Evolutionary conservation across 2,888 invertebrate species (phyloP).

Genomic region (Sarcophaga subvicina): DNA sequence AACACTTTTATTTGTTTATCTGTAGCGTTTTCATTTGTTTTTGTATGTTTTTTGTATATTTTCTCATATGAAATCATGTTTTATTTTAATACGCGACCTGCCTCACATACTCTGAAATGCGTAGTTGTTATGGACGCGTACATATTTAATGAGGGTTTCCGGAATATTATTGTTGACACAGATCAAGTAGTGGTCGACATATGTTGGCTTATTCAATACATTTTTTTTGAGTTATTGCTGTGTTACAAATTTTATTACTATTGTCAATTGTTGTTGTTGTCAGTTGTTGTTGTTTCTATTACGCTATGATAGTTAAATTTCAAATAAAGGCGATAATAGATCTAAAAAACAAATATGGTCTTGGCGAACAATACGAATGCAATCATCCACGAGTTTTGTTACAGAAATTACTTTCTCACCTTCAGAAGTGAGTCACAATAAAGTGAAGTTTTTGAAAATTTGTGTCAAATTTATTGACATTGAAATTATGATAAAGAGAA

Average conservation of each 20-base stretch:
- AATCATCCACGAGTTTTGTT: background rate
- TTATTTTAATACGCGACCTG: conserved; percentile 41
- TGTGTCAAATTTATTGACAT: too few relatives aligned
- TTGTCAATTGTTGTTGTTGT: conserved; percentile 21
- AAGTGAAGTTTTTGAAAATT: too few relatives aligned
- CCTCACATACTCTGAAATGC: conserved; percentile 46
- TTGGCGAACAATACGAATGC: too few relatives aligned
- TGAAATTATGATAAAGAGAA: too few relatives aligned
- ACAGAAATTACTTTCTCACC: background rate
- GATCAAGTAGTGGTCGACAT: conserved; percentile 37
- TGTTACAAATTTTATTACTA: conserved; percentile 29
- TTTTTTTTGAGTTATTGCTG: background rate
- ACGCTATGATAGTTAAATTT: background rate
- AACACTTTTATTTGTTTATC: conserved; percentile 55
- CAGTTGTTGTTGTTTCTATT: conserved; percentile 38
- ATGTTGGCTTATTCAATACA: too few relatives aligned
- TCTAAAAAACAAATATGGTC: conserved; percentile 18
- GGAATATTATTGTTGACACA: conserved; percentile 58
- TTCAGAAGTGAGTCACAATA: too few relatives aligned
- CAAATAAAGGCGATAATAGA: conserved; percentile 29
- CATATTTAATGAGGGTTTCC: conserved; percentile 58
- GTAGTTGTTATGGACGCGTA: conserved; percentile 19
- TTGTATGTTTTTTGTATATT: background rate
- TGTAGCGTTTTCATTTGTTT: background rate
- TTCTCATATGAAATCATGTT: conserved; percentile 3